Percentiles rank a stretch among this genome's conserved stretches.
These are phyloP conservation scores for Drosophila neonasuta DNA, from an alignment of 2,888 invertebrate genomes.

Conservation along the genomic window DNA sequence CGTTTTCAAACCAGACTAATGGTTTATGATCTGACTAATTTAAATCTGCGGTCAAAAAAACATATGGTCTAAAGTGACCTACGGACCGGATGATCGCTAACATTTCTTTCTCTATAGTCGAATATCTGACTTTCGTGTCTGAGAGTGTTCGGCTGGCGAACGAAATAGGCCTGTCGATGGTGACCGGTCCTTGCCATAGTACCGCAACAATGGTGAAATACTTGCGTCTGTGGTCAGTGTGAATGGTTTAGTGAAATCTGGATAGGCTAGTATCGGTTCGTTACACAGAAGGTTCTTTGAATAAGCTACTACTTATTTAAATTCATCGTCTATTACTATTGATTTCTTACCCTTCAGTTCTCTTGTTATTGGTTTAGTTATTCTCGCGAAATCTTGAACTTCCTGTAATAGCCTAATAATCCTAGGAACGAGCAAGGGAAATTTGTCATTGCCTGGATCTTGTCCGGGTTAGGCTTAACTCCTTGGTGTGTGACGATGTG, in stretches of 20 bases:
- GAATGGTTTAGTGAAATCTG: no score
- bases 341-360: slow-evolving; percentile 18
- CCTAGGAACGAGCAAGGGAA: slow-evolving; percentile 12
- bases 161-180: slow-evolving; percentile 25
- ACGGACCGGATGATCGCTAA: slow-evolving; percentile 16
- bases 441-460: slow-evolving; percentile 11
- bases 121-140: slow-evolving; percentile 7
- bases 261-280: slow-evolving; percentile 7
- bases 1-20: slow-evolving; percentile 16
- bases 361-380: slow-evolving; percentile 10
- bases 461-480: slow-evolving; percentile 1
- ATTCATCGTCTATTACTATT: slow-evolving; percentile 10
- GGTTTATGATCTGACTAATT: slow-evolving; percentile 12
- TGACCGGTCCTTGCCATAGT: slow-evolving; percentile 27
- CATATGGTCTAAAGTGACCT: slow-evolving; percentile 17
- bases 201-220: slow-evolving; percentile 38
- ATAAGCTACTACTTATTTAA: slow-evolving; percentile 8
- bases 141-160: slow-evolving; percentile 27
- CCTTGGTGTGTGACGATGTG: slow-evolving; percentile 9
- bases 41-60: slow-evolving; percentile 10
- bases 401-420: slow-evolving; percentile 6
- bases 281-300: slow-evolving; percentile 10
- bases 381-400: slow-evolving; percentile 17
- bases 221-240: slow-evolving; percentile 20
- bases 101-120: slow-evolving; percentile 21